Evolutionary conservation across 1,140 invertebrate species (phyloP).

Genomic region (Drosophila santomea): DNA sequence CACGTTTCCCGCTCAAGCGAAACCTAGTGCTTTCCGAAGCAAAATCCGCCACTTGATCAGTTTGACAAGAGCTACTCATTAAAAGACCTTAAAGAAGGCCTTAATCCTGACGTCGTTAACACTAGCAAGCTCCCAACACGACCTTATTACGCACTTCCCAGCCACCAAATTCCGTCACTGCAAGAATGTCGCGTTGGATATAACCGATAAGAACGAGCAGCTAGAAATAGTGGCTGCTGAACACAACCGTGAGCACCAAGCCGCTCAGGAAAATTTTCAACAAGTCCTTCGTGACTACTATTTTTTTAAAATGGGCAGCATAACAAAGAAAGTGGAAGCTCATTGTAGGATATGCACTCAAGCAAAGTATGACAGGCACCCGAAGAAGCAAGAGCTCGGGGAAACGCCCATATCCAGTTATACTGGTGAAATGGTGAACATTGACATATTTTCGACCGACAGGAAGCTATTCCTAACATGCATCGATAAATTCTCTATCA

Average conservation of each 20-base stretch:
- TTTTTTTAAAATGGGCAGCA: conserved; percentile 40
- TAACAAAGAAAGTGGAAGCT: background rate
- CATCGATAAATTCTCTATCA: background rate
- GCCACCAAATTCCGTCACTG: conserved; percentile 12
- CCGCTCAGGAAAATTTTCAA: conserved; percentile 35
- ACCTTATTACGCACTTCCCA: conserved; percentile 8
- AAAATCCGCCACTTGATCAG: too few relatives aligned
- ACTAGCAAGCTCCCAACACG: conserved; percentile 11
- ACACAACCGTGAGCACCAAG: conserved; percentile 3
- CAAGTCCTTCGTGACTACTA: conserved; percentile 32
- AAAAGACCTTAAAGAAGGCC: conserved; percentile 1
- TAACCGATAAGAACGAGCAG: conserved; percentile 12
- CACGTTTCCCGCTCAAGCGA: too few relatives aligned
- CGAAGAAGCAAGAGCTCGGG: conserved; percentile 12
- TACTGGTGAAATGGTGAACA: conserved; percentile 33
- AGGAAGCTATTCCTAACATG: conserved; percentile 26
- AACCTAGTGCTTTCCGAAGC: too few relatives aligned
- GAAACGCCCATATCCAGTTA: conserved; percentile 19
- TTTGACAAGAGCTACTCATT: too few relatives aligned
- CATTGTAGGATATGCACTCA: too few relatives aligned
- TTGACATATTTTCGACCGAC: conserved; percentile 22
- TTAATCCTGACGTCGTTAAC: conserved; percentile 10
- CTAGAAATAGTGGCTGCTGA: conserved; percentile 16
- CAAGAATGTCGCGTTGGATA: conserved; percentile 13
- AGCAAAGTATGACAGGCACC: too few relatives aligned